Evolutionary conservation across 1,140 invertebrate species (phyloP), one percentile per base, ranked within the genome.

Genomic region (Frieseomelitta varia): DNA sequence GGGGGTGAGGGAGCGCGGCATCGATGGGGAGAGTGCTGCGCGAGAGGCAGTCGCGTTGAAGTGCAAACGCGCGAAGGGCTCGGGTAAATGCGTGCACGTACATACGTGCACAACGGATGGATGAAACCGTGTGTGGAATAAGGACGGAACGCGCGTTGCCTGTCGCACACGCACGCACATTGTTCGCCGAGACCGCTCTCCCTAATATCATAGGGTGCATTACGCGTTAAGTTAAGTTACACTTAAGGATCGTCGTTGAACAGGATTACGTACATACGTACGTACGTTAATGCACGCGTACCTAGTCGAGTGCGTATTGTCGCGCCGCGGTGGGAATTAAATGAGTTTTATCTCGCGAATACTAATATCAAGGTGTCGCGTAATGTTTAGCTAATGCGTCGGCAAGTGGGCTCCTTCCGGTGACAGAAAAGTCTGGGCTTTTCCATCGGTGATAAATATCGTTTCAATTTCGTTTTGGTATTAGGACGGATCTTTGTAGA

Each of bases 201-300:
- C 55, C 76, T 84, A 84, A 84, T 84, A 84, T 84, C 81, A 34
- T 84, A 53, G 75, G 76, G 69, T 80, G 83, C 83, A 68, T 85
- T 67, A 80, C 83, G 83, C 83, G 78, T 80, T 75, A 81, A 85
- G 78, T 85, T 85, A 85, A 85, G 71, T 84, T 84, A 84, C 81
- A 79, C 81, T 84, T 63, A 79, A 79, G 67, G 75, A 79, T 79
- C 55, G 75, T 79, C 75, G 81, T 84, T 72, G 75, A 84, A 79
- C 81, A 71, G 81, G 81, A 84, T 84, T 79, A 84, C 67, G 75
- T 72, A 79, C 56, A 61, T 69, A 84, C 53, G 67, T 69, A 84
- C 53, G 67, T 30, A 65, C 47, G 76, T 79, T 85, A 73, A 85
- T 85, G 83, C 79, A 81, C 78, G 69, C 76, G 58, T 65, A 51